Base-by-base conservation (phyloP, 2,888 invertebrate genomes). In the Cylindroiulus punctatus region DNA sequence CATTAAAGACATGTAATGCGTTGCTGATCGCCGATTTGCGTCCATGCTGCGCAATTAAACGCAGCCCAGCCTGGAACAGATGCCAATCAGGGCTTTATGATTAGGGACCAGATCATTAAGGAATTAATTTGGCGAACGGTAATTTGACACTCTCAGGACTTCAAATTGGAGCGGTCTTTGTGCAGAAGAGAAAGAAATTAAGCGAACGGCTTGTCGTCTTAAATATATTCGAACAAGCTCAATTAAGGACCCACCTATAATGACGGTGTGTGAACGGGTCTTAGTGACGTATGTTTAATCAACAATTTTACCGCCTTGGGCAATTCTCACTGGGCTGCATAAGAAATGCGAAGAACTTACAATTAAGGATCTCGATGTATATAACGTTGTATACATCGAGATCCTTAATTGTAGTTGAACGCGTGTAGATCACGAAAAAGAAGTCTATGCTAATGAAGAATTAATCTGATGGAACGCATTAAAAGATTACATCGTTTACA, bases 401-500 rank as follows among this genome's bases (percentile, higher is more conserved):
- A 3, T 0, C 1, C 1, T 76, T 76, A 76, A 76, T 76, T 76
- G 76, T 12, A 26, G 76, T 30, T 30, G 30, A 14, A 76, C 14
- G 14, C 1, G 76, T 76, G 76, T 76, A 76, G 30, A 17, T 65
- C 10, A 2, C 14, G 10, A 30, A 22, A 76, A 26, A 30, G 76
- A 76, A 76, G 4, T 76, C 2, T 30, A 30, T 26, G 76, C 76
- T 76, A 76, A 76, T 22, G 76, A 26, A 30, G 76, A 76, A 76
- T 76, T 76, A 76, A 76, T 76, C 76, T 76, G 76, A 76, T 76
- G 17, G 30, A 76, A 76, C 14, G 76, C 76, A 76, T 76, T 76
- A 76, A 76, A 76, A 76, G 76, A 76, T 76, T 76, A 30, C 76
- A 76, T 76, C 76, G 30, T 76, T 76, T 76, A 76, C 76, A 76